A percentile compares a stretch with the other conserved stretches of the same genome.
Conservation (phyloP, 2,113 vertebrate genomes). For the Puma concolor region DNA sequence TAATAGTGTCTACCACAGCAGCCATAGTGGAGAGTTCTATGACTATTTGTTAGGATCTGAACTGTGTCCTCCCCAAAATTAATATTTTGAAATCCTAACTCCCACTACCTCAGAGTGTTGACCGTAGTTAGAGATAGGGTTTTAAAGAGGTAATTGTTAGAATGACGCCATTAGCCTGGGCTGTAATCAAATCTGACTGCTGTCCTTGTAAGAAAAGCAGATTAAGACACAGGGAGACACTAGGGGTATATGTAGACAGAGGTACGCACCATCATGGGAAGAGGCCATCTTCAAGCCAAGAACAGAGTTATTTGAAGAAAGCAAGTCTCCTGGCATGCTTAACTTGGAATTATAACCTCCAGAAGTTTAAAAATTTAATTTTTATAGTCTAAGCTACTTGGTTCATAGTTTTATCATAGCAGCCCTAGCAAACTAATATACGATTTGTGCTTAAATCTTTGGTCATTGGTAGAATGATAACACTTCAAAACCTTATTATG, state of each 20-base stretch:
- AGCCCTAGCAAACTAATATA: neutral
- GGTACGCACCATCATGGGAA: too few relatives aligned
- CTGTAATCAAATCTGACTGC: neutral
- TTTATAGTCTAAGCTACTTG: neutral
- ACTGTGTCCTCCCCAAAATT: neutral
- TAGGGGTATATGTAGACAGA: neutral
- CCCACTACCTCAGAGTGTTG: neutral
- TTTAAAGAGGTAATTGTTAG: neutral
- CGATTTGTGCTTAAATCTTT: neutral
- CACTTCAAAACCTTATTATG: neutral
- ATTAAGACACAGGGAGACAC: neutral
- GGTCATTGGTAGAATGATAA: neutral
- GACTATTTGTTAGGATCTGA: neutral
- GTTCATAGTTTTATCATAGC: neutral
- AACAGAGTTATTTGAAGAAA: neutral
- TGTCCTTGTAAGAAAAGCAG: neutral
- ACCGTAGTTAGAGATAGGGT: neutral
- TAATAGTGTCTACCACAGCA: neutral
- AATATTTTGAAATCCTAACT: neutral
- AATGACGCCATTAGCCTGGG: neutral
- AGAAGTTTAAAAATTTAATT: neutral
- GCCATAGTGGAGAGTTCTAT: neutral
- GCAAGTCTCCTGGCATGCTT: neutral
- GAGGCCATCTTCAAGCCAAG: neutral
- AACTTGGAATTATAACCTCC: neutral